These are phyloP conservation scores for Cabera pusaria DNA, from an alignment of 2,888 invertebrate genomes.

Conservation along the genomic window DNA sequence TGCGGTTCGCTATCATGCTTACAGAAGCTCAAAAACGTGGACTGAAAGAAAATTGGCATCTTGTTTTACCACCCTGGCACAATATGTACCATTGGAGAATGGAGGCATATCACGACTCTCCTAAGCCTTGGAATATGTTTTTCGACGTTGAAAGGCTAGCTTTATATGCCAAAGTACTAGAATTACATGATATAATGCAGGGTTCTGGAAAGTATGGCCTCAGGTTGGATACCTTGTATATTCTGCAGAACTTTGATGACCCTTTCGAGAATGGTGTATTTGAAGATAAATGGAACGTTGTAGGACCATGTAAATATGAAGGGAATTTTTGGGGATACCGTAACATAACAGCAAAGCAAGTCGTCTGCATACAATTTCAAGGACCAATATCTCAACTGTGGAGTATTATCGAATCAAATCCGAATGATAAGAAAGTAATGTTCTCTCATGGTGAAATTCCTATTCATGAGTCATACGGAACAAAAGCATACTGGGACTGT, in stretches of 20 bases:
- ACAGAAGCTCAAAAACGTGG: slow-evolving; percentile 84
- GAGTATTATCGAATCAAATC: slow-evolving; percentile 78
- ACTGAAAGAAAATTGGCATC: slow-evolving; percentile 75
- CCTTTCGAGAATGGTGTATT: slow-evolving; percentile 93
- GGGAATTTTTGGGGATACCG: slow-evolving; percentile 88
- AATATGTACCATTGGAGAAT: slow-evolving; percentile 95
- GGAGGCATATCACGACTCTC: slow-evolving; percentile 76
- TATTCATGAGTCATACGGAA: slow-evolving; percentile 94
- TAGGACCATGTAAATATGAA: slow-evolving; percentile 57
- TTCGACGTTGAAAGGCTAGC: slow-evolving; percentile 89
- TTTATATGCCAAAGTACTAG: slow-evolving; percentile 93
- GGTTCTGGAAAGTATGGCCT: slow-evolving; percentile 45
- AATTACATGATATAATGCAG: slow-evolving; percentile 90
- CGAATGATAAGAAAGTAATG: slow-evolving; percentile 81
- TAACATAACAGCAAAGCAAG: slow-evolving; percentile 85
- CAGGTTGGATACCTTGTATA: slow-evolving; percentile 89
- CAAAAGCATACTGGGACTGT: slow-evolving; percentile 91
- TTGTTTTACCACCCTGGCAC: slow-evolving; percentile 97
- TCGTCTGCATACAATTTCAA: slow-evolving; percentile 92
- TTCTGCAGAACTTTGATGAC: slow-evolving; percentile 93
- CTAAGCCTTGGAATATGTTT: slow-evolving; percentile 91
- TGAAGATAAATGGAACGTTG: slow-evolving; percentile 90
- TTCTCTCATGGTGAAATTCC: slow-evolving; percentile 93
- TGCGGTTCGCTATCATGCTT: slow-evolving; percentile 94
- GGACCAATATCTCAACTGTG: slow-evolving; percentile 87